These are phyloP conservation scores for Xenentodon cancila DNA, from an alignment of 2,797 vertebrate species.

Conservation along the genomic window DNA sequence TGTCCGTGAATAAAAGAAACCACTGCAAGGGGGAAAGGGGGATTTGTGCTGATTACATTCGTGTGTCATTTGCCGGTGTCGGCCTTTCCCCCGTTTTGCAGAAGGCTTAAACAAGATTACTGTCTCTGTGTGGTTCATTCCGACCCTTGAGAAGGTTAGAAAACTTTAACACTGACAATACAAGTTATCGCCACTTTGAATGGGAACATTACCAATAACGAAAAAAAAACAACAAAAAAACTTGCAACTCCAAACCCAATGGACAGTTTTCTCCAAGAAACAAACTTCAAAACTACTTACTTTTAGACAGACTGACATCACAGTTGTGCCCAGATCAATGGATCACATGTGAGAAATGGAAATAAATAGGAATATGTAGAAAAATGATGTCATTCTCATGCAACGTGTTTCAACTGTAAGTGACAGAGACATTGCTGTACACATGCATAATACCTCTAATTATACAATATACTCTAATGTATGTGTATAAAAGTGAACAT, in stretches of 20 bases:
- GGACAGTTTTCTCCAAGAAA: slow-evolving; percentile 31
- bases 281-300: slow-evolving; percentile 21
- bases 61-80: too few species aligned
- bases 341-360: slow-evolving; percentile 25
- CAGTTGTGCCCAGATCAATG: slow-evolving; percentile 31
- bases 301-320: slow-evolving; percentile 14
- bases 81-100: too few species aligned
- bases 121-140: too few species aligned
- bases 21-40: too few species aligned
- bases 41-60: too few species aligned
- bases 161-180: too few species aligned
- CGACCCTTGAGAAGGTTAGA: too few species aligned
- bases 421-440: slow-evolving; percentile 14
- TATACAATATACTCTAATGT: too few species aligned
- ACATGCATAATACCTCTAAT: background rate
- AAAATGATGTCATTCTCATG: slow-evolving; percentile 29
- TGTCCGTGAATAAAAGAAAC: too few species aligned
- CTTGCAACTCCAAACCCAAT: slow-evolving; percentile 19
- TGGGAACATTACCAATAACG: background rate
- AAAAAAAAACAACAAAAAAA: slow-evolving; percentile 4
- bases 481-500: too few species aligned
- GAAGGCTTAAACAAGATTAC: too few species aligned
- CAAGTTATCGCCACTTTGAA: background rate
- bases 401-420: slow-evolving; percentile 25
- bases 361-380: background rate